Conservation (phyloP, 64 coral and sea anemone species). For the Montipora efflorescens region DNA sequence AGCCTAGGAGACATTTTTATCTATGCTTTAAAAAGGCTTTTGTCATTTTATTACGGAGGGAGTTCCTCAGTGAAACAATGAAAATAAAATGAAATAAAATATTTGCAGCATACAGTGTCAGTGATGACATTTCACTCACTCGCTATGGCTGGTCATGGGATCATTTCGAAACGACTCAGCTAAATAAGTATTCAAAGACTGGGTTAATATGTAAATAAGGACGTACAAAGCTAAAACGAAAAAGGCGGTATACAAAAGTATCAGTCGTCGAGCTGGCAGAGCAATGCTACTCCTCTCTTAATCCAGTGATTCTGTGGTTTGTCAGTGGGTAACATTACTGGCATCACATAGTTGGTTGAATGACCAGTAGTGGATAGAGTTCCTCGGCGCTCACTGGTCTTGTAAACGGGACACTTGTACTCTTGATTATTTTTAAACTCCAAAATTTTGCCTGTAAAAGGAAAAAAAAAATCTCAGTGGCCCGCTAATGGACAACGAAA, state of each 20-base stretch:
- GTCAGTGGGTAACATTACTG: constrained; percentile 87
- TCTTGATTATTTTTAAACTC: constrained; percentile 80
- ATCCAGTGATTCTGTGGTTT: constrained; percentile 99
- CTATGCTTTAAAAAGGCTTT: too few relatives aligned
- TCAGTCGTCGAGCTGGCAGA: constrained; percentile 96
- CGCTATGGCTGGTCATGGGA: too few relatives aligned
- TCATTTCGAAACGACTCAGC: too few relatives aligned
- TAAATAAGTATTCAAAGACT: neutral
- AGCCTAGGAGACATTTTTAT: too few relatives aligned
- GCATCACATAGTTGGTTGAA: constrained; percentile 99
- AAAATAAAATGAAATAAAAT: too few relatives aligned
- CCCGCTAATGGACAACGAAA: neutral
- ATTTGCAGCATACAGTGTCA: too few relatives aligned
- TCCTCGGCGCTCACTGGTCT: constrained; percentile 96
- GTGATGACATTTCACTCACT: too few relatives aligned
- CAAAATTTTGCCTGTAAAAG: constrained; percentile 79
- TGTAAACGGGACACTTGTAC: constrained; percentile 96
- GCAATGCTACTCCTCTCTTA: constrained; percentile 95
- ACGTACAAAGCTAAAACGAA: too few relatives aligned
- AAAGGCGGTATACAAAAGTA: neutral
- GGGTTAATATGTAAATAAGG: neutral
- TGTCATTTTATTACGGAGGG: too few relatives aligned
- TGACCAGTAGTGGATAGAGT: constrained; percentile 97
- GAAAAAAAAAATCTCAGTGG: neutral
- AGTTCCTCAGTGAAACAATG: too few relatives aligned